phyloP scores from a whole-genome alignment of 2,113 vertebrate genomes.

The Dasypus novemcinctus region DNA sequence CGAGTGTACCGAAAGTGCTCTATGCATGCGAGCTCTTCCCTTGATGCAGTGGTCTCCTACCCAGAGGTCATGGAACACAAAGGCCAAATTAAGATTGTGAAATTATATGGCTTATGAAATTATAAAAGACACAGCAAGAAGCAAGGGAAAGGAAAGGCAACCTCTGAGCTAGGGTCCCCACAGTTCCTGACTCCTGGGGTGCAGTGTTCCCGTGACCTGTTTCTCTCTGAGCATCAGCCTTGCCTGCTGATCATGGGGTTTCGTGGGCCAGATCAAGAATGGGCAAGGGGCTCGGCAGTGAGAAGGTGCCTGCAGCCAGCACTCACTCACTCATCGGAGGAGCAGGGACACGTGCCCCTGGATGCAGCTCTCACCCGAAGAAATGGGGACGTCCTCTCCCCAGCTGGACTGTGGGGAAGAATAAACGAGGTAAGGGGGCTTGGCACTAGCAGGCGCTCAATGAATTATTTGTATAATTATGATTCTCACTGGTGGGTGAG shows the following conservation, averaged over 20 bases:
- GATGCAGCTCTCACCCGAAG: neutral
- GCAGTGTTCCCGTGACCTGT: rapidly evolving
- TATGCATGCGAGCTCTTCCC: neutral
- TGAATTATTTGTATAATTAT: neutral
- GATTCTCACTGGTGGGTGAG: neutral
- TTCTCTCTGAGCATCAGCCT: neutral
- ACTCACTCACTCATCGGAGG: rapidly evolving
- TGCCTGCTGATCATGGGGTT: neutral
- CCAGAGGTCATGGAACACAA: neutral
- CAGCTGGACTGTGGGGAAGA: neutral
- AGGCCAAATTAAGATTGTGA: neutral
- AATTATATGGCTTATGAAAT: neutral
- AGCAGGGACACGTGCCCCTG: neutral
- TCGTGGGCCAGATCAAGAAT: neutral
- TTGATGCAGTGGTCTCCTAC: neutral
- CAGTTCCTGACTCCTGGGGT: rapidly evolving
- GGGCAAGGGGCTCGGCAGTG: neutral
- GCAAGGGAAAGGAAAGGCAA: neutral
- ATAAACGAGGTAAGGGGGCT: rapidly evolving
- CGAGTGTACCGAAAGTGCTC: neutral
- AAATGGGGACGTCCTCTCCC: rapidly evolving
- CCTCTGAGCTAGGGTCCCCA: neutral
- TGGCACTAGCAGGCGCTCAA: neutral
- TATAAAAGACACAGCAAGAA: neutral
- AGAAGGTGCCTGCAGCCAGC: neutral